These are phyloP conservation scores for Patella caerulea DNA, from an alignment of 2,888 invertebrate genomes.

Conservation along the genomic window DNA sequence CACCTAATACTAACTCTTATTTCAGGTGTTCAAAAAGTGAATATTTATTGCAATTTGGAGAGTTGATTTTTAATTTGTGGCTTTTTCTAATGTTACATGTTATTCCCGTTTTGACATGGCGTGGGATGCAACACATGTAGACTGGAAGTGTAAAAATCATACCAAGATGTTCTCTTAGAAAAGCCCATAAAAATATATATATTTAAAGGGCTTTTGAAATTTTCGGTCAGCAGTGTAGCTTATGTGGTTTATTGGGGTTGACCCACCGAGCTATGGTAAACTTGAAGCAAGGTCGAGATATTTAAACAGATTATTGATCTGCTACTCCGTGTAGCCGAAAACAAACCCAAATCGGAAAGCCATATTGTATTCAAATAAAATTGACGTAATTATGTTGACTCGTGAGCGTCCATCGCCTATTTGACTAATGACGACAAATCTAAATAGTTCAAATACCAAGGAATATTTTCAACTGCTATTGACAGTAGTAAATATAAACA, in stretches of 20 bases:
- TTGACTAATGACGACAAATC: constrained; percentile 4
- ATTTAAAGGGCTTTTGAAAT: no score
- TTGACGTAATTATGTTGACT: not conserved
- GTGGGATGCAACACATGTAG: no score
- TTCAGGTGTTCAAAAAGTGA: no score
- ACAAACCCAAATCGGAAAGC: constrained; percentile 7
- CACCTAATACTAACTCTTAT: no score
- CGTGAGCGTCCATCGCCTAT: not conserved
- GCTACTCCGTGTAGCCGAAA: not conserved
- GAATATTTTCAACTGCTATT: not conserved
- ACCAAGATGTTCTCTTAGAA: no score
- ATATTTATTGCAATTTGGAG: no score
- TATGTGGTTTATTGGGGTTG: not conserved
- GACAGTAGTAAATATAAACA: no score
- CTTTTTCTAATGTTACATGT: no score
- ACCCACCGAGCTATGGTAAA: not conserved
- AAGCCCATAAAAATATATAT: no score
- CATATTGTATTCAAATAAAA: constrained; percentile 1
- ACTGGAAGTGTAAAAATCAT: no score
- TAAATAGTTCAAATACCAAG: not conserved
- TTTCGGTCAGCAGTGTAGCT: not conserved
- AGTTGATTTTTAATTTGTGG: no score
- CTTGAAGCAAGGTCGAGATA: not conserved
- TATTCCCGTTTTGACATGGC: no score
- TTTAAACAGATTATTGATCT: not conserved